Evolutionary conservation across 2,797 vertebrate genomes (phyloP).

Genomic region (Cirrhinus mrigala): DNA sequence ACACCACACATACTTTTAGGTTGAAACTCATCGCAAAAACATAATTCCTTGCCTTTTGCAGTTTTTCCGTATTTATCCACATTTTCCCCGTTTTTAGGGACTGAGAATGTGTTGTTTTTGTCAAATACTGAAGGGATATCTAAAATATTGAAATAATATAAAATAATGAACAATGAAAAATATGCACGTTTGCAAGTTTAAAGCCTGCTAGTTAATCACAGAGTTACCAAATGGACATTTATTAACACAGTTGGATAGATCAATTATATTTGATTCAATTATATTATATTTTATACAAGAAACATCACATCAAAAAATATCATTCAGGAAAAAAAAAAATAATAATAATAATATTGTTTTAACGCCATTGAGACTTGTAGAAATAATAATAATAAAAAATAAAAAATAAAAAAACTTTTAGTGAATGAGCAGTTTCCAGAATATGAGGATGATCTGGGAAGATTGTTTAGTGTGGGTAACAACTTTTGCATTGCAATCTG

Average conservation of each 20-base stretch:
- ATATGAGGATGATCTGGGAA: not conserved
- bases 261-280: constrained; percentile 37
- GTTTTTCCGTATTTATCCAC: not conserved
- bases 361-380: not conserved
- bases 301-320: no score
- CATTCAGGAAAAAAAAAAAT: no score
- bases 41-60: not conserved
- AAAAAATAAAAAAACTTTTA: not conserved
- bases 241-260: constrained; percentile 13
- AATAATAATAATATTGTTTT: no score
- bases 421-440: not conserved
- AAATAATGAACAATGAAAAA: not conserved
- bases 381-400: no score
- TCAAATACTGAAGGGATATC: not conserved
- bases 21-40: not conserved
- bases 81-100: not conserved
- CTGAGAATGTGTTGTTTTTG: not conserved
- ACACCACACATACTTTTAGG: not conserved
- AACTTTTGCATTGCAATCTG: not conserved
- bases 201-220: constrained; percentile 17
- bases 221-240: constrained; percentile 17
- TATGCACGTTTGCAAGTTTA: constrained; percentile 7
- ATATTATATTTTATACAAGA: no score
- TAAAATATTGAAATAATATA: not conserved
- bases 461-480: not conserved